Evolutionary conservation across 2,113 vertebrate genomes (phyloP), one percentile per base, ranked within the genome.

Genomic region (Chitala chitala): DNA sequence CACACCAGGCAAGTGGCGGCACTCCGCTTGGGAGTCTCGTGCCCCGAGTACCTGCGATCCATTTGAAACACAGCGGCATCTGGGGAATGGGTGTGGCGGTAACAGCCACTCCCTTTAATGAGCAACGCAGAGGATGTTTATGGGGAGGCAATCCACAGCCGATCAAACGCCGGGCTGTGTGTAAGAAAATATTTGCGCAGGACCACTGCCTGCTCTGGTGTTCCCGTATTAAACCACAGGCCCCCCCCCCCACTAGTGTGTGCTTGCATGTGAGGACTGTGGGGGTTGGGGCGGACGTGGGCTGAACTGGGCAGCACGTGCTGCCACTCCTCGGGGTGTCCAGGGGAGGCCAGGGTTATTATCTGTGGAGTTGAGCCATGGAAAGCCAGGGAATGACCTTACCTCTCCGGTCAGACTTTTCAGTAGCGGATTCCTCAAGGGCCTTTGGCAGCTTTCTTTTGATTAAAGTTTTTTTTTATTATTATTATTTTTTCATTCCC

Each of bases 1-100:
- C 97, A 99, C 79, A 99, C 97, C 0, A 96, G 96, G 97, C 95
- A 82, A 92, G 82, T 69, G 9, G 2, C 31, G 31, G 15, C 15
- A 5, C 33, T 20, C 9, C 33, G 3, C 36, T 13, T 5, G 13
- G 7, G 15, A 22, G 8, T 68, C 64, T 24, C 63, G n/a, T n/a
- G n/a, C n/a, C n/a, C n/a, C n/a, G n/a, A 4, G 63, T 40, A 3
- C 46, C 22, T 22, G 4, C 46, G 64, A 13, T 44, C 24, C 8
- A 6, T 55, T 55, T n/a, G 42, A 44, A 44, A 46, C 31, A 33
- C 26, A 48, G 10, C 29, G 17, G 20, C 46, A 5, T 61, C 44
- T 17, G 13, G 12, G 54, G 69, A 46, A n/a, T 15, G 64, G 65
- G 20, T 33, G 46, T 48, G 38, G 22, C 15, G 70, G 51, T 56